Base-by-base conservation (phyloP, 1,140 invertebrate species). In the Venturia canescens region DNA sequence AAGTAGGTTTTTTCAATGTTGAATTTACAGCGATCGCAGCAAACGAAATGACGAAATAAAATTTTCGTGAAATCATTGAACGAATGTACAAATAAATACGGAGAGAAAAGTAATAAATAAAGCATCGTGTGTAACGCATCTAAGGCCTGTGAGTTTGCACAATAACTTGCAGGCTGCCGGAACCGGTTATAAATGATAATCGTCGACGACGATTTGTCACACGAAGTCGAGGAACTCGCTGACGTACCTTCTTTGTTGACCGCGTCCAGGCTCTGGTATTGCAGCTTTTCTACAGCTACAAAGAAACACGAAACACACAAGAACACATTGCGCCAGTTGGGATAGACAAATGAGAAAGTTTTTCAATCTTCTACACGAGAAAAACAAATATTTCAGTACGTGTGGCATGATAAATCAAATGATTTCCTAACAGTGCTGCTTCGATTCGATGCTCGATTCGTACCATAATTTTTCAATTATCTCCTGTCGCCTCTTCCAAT, bases 201-300 rank as follows among this genome's bases (percentile, higher is more conserved):
- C 50, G 21, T 76, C 23, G 27, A 18, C 21, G 72, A 27, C 53
- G 60, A 44, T 53, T 66, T 38, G 9, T 66, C 2, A 26, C 15
- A 66, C 57, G 34, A 77, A 26, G 57, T 38, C 60, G 75, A 77
- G 18, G 57, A 38, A 66, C 67, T 50, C 80, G 69, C 50, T 80
- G 81, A 91, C 93, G 87, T 94, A 94, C 93, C 93, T 94, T 93
- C 89, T 83, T 93, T 93, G 87, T 93, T 93, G 87, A 94, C 93
- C 86, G 93, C 93, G 86, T 94, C 93, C 90, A 94, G 92, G 91
- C 94, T 94, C 90, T 94, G 93, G 92, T 93, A 93, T 87, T 93
- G 93, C 89, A 93, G 91, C 91, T 93, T 92, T 87, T 93, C 92
- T 89, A 92, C 93, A 93, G 92, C 91, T 90, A 92, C 89, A 91